Conservation (phyloP, 30 jellyfish, hydroid and myxozoan species). For the Mastigias papua region DNA sequence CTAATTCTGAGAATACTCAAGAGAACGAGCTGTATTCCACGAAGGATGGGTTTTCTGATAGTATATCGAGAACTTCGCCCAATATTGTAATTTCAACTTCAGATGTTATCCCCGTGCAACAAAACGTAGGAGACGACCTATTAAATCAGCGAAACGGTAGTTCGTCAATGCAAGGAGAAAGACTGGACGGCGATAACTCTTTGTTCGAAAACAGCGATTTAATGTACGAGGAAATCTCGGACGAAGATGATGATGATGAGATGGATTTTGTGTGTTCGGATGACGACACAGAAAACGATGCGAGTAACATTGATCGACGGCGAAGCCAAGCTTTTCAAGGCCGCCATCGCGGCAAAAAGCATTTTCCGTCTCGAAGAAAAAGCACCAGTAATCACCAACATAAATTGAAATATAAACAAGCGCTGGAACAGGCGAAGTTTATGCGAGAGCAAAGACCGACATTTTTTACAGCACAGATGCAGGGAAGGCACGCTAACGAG, state of each 20-base stretch:
- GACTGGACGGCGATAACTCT: neutral
- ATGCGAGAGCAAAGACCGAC: slow-evolving; percentile 64
- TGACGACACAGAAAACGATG: slow-evolving; percentile 54
- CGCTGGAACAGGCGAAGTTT: slow-evolving; percentile 61
- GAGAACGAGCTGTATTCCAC: slow-evolving; percentile 8
- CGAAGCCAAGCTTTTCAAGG: slow-evolving; percentile 13
- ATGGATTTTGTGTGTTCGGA: slow-evolving; percentile 56
- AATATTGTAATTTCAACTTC: neutral
- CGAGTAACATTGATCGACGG: slow-evolving; percentile 21
- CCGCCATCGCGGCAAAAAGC: slow-evolving; percentile 16
- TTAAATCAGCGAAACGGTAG: neutral
- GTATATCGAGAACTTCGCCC: neutral
- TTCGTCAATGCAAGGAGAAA: neutral
- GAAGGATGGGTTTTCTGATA: neutral
- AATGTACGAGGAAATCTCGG: slow-evolving; percentile 55
- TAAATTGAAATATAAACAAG: slow-evolving; percentile 57
- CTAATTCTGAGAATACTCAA: slow-evolving; percentile 19
- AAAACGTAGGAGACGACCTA: neutral
- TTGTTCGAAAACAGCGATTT: neutral
- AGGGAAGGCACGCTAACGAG: neutral
- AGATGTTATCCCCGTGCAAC: neutral
- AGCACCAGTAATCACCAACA: slow-evolving; percentile 41
- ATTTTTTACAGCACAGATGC: slow-evolving; percentile 13
- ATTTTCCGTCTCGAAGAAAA: slow-evolving; percentile 15
- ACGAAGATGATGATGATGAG: slow-evolving; percentile 62